Percentiles rank a stretch among this genome's conserved stretches.
phyloP scores from a whole-genome alignment of 1,140 invertebrate species.

The Hycleus phaleratus region DNA sequence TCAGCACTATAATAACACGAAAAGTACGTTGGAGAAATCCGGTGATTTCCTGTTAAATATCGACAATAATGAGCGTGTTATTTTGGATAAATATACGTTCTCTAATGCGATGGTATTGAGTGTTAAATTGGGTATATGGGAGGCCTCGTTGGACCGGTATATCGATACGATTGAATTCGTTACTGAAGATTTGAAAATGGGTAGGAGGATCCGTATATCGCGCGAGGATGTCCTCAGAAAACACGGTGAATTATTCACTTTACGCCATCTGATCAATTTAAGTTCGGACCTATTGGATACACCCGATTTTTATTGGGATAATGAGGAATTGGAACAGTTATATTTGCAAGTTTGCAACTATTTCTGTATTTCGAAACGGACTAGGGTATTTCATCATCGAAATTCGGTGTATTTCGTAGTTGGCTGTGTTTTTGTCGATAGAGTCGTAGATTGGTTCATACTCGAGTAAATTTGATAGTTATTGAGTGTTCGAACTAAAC shows the following conservation, averaged over 20 bases:
- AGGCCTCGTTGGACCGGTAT: conserved; percentile 73
- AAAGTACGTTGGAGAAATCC: conserved; percentile 26
- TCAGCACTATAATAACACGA: conserved; percentile 25
- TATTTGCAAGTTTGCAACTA: conserved; percentile 75
- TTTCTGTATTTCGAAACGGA: conserved; percentile 77
- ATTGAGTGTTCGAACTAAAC: no score
- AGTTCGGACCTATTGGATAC: conserved; percentile 90
- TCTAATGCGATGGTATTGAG: conserved; percentile 88
- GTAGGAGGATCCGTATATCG: conserved; percentile 58
- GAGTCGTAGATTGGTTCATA: no score
- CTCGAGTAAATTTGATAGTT: no score
- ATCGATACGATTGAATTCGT: conserved; percentile 76
- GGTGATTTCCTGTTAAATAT: conserved; percentile 36
- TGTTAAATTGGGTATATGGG: conserved; percentile 89
- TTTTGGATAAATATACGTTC: conserved; percentile 68
- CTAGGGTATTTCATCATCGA: conserved; percentile 49
- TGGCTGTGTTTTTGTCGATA: no score
- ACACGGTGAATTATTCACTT: conserved; percentile 82
- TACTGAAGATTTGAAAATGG: conserved; percentile 70
- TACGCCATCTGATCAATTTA: conserved; percentile 84
- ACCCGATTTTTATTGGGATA: conserved; percentile 96
- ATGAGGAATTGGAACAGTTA: conserved; percentile 74
- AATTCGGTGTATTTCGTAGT: no score
- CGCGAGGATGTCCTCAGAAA: conserved; percentile 73
- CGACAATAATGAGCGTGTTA: conserved; percentile 39